These are phyloP conservation scores for Lathronympha strigana DNA, from an alignment of 2,888 invertebrate genomes.

Conservation along the genomic window DNA sequence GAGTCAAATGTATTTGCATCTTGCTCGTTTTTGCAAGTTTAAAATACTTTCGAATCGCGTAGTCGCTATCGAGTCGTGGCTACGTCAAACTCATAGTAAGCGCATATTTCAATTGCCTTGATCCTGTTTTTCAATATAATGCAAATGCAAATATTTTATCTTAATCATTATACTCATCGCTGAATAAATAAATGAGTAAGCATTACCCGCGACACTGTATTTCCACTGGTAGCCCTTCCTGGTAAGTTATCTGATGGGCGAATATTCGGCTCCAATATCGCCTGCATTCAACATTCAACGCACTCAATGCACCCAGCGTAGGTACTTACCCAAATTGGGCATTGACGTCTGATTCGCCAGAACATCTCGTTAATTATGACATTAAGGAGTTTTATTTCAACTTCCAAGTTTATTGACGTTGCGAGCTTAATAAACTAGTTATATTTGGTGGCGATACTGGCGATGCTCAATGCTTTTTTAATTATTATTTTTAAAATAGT, in stretches of 20 bases:
- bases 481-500: no score
- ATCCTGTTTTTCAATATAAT: no score
- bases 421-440: neutral
- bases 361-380: slow-evolving; percentile 33
- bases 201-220: slow-evolving; percentile 45
- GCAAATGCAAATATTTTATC: neutral
- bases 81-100: no score
- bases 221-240: slow-evolving; percentile 49
- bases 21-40: no score
- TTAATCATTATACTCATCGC: neutral
- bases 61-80: no score
- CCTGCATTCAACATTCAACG: slow-evolving; percentile 51
- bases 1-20: no score
- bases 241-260: slow-evolving; percentile 59
- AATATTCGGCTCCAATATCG: slow-evolving; percentile 65
- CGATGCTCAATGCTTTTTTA: no score
- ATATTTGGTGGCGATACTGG: no score
- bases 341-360: slow-evolving; percentile 25
- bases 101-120: no score
- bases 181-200: slow-evolving; percentile 19
- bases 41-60: no score
- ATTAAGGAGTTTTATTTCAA: slow-evolving; percentile 23
- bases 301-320: slow-evolving; percentile 30
- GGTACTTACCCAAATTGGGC: slow-evolving; percentile 37
- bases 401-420: neutral